Conservation (phyloP, 2,888 invertebrate genomes). For the Stenurella melanura region DNA sequence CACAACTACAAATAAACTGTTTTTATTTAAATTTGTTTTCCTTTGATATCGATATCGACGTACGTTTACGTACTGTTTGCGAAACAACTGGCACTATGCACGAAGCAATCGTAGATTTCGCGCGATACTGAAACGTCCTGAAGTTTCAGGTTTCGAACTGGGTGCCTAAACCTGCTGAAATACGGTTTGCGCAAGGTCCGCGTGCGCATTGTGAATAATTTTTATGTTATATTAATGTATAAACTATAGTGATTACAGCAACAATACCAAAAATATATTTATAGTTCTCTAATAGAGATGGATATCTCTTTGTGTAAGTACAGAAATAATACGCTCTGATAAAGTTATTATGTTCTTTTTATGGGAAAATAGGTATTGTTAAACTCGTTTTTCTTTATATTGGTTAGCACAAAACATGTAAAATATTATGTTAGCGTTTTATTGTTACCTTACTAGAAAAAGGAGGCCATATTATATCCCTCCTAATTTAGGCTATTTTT, state of each 20-base stretch:
- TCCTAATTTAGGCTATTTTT: no score
- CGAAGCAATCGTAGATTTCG: constrained; percentile 44
- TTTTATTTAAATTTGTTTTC: neutral
- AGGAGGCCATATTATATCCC: no score
- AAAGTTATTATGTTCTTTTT: neutral
- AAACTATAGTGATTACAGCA: neutral
- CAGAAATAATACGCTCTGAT: constrained; percentile 1
- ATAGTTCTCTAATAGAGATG: constrained; percentile 8
- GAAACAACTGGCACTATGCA: constrained; percentile 38
- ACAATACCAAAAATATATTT: constrained; percentile 6
- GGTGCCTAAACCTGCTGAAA: constrained; percentile 45
- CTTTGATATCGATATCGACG: neutral
- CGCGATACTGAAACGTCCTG: constrained; percentile 55
- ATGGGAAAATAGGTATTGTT: neutral
- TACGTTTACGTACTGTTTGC: constrained; percentile 39
- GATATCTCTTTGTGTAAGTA: neutral
- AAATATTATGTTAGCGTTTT: no score
- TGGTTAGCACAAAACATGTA: neutral
- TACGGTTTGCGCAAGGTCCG: constrained; percentile 54
- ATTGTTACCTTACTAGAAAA: no score
- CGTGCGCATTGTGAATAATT: constrained; percentile 53
- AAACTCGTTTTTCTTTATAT: neutral
- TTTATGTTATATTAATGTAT: constrained; percentile 34
- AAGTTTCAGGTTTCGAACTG: constrained; percentile 51
- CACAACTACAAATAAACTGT: neutral